phyloP scores from a whole-genome alignment of 2,113 vertebrate genomes.

The Colius striatus region DNA sequence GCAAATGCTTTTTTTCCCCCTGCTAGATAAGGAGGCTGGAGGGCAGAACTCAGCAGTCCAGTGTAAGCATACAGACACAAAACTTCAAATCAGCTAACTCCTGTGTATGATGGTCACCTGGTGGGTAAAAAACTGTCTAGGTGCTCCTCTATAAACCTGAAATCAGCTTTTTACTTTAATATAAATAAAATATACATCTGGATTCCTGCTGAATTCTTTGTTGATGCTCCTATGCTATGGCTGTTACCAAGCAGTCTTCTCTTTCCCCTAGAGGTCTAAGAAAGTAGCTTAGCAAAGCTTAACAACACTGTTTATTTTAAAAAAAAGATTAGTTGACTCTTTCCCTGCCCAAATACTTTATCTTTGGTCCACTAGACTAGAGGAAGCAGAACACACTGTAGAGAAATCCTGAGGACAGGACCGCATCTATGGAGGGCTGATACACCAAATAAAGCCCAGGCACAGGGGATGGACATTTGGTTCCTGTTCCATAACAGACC shows the following conservation, averaged over 20 bases:
- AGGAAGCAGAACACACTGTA: not conserved
- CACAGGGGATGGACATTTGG: not conserved
- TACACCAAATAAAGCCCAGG: not conserved
- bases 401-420: not conserved
- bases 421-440: not conserved
- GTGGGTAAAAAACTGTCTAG: slow-evolving; percentile 5
- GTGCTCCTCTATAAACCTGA: not conserved
- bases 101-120: not conserved
- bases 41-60: not conserved
- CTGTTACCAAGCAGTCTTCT: not conserved
- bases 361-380: not conserved
- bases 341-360: not conserved
- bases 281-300: slow-evolving; percentile 3
- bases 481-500: not conserved
- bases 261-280: not conserved
- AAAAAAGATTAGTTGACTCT: not conserved
- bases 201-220: not conserved
- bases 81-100: not conserved
- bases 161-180: not conserved
- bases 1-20: not conserved
- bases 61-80: slow-evolving; percentile 15
- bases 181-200: not conserved
- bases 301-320: not conserved
- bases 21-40: slow-evolving; percentile 22
- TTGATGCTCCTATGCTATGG: not conserved